A percentile compares a stretch with the other conserved stretches of the same genome.
phyloP scores from a whole-genome alignment of 2,113 vertebrate genomes.

The Festucalex cinctus region DNA sequence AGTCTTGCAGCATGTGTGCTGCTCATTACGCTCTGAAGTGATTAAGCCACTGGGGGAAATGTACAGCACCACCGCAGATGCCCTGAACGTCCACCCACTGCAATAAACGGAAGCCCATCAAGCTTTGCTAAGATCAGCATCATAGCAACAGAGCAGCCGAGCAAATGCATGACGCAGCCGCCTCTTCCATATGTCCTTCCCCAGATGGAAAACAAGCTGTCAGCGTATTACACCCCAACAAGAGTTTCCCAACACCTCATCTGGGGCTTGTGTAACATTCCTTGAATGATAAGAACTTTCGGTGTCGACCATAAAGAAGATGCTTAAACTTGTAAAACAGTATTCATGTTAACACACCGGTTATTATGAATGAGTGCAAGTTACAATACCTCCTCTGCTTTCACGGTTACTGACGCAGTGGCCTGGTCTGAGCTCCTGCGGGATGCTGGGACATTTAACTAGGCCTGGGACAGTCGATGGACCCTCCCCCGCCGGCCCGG shows the following conservation, averaged over 20 bases:
- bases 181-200: conserved; percentile 10
- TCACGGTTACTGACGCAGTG: conserved; percentile 46
- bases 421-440: conserved; percentile 49
- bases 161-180: conserved; percentile 13
- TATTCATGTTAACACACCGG: conserved; percentile 2
- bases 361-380: conserved; percentile 16
- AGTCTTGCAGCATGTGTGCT: conserved; percentile 1
- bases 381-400: conserved; percentile 58
- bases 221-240: conserved; percentile 12
- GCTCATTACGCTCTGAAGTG: background rate
- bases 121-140: conserved; percentile 14
- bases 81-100: conserved; percentile 21
- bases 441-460: conserved; percentile 69
- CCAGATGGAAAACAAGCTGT: conserved; percentile 1
- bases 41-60: conserved; percentile 21
- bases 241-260: conserved; percentile 26
- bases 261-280: conserved; percentile 22
- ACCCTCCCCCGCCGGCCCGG: conserved; percentile 57
- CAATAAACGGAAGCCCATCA: conserved; percentile 9
- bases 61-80: conserved; percentile 2
- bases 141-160: conserved; percentile 2
- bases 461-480: conserved; percentile 61
- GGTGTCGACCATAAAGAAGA: conserved; percentile 7
- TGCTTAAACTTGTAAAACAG: conserved; percentile 37
- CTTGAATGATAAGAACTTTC: conserved; percentile 13